A percentile compares a stretch with the other conserved stretches of the same genome.
Conservation (phyloP, 2,888 invertebrate species). For the Pristionchus maxplancki region DNA sequence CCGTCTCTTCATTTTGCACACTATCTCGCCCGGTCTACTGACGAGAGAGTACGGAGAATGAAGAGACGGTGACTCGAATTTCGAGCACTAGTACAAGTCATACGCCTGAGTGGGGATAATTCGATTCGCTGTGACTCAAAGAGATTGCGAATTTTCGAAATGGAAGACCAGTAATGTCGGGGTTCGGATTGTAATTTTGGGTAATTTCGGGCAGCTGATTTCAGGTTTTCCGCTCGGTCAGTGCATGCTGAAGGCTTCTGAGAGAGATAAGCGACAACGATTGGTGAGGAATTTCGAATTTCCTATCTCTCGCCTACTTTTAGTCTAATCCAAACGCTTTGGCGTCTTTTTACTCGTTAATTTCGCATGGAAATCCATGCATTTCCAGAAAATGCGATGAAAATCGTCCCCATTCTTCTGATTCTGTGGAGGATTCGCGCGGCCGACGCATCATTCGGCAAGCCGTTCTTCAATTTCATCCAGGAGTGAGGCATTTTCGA, state of each 20-base stretch:
- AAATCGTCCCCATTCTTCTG: neutral
- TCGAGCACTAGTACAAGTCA: neutral
- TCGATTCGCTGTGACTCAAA: neutral
- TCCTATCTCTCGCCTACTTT: neutral
- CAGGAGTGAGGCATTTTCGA: neutral
- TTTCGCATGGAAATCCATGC: neutral
- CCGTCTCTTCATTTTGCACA: too few relatives aligned
- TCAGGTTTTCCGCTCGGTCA: neutral
- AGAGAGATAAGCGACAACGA: neutral
- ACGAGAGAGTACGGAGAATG: too few relatives aligned
- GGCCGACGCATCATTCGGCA: neutral
- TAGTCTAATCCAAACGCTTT: neutral
- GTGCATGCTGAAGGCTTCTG: neutral
- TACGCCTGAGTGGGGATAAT: neutral
- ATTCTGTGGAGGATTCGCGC: neutral
- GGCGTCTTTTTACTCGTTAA: neutral
- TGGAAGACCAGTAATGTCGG: neutral
- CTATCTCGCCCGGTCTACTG: too few relatives aligned
- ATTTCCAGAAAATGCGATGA: conserved; percentile 29
- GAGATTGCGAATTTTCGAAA: neutral
- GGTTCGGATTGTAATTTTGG: neutral
- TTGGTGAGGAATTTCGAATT: neutral
- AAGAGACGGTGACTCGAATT: too few relatives aligned
- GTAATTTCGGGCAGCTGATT: neutral
- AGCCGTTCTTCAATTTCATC: neutral